Evolutionary conservation across 2,888 invertebrate species (phyloP), one percentile per base, ranked within the genome.

Genomic region (Pristionchus arcanus): DNA sequence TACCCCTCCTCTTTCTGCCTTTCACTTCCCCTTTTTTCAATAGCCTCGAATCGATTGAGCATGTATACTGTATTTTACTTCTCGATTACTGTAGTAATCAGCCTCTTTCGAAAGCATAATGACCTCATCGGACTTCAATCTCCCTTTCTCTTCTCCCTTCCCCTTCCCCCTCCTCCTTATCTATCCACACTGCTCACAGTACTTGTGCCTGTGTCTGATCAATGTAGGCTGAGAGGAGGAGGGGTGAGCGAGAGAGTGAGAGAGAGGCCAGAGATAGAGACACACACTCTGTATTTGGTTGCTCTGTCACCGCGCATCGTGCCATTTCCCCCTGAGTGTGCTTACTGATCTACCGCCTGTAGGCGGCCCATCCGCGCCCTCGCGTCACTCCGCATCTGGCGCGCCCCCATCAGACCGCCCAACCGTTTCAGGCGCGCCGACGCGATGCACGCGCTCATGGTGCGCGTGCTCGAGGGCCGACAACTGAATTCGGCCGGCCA

Each of bases 401-500:
- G 55, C 84, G 59, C 21, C 84, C 7, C 84, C 59, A 59, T 34
- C 84, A 31, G 59, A 42, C 42, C 42, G 42, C 42, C 84, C 21
- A 4, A 31, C 59, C 84, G 59, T 53, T 13, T 74, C 28, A 16
- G 53, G 28, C 84, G 55, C 49, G 31, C 81, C 81, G 4, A 5
- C 83, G 85, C 68, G 34, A 98, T 98, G 98, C 98, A 98, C 96
- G 97, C 97, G 96, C 96, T 98, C 95, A 97, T 98, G 95, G 97
- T 97, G 95, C 97, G 97, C 96, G 98, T 98, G 92, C 96, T 98
- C 92, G 97, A 97, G 95, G 97, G 97, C 95, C 97, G 97, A 95
- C 98, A 98, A 96, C 96, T 98, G 91, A 98, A 98, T 88, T 96
- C 96, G 95, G 98, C 98, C 94, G 98, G 98, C 53, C 98, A 98